Percentiles rank a stretch among this genome's conserved stretches.
Evolutionary conservation across 1,140 invertebrate species (phyloP).

Genomic region (Branchinecta lynchi): DNA sequence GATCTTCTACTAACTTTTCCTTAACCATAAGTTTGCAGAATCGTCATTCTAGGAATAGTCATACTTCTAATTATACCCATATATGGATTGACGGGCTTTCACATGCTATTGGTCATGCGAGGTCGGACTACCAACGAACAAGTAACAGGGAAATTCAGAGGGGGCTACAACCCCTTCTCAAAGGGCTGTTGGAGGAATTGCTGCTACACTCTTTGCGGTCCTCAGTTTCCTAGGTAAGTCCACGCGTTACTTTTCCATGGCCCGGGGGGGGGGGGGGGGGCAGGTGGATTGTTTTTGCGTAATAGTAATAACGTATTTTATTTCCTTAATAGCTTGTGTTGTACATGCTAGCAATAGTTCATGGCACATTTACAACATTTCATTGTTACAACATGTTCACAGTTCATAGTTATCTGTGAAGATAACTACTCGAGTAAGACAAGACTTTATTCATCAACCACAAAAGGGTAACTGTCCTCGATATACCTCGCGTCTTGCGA

Average conservation of each 20-base stretch:
- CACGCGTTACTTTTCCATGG: too few species aligned
- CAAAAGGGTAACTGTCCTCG: too few species aligned
- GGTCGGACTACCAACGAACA: slow-evolving; percentile 98
- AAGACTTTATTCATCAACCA: too few species aligned
- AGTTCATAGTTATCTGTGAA: too few species aligned
- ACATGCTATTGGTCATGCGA: slow-evolving; percentile 85
- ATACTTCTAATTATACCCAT: slow-evolving; percentile 86
- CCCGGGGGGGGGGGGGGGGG: too few species aligned
- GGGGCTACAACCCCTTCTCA: slow-evolving; percentile 92
- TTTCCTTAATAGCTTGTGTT: slow-evolving; percentile 5
- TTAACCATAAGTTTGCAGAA: slow-evolving; percentile 39
- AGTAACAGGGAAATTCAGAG: slow-evolving; percentile 95
- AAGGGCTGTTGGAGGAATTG: slow-evolving; percentile 85
- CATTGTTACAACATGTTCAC: too few species aligned
- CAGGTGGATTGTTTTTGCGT: too few species aligned
- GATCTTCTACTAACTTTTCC: slow-evolving; percentile 21
- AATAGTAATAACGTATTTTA: too few species aligned
- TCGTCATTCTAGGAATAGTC: slow-evolving; percentile 81
- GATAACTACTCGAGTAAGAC: too few species aligned
- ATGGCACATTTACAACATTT: too few species aligned
- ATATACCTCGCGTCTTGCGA: too few species aligned
- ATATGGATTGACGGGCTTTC: slow-evolving; percentile 91
- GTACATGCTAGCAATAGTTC: not conserved
- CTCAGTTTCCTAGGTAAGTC: slow-evolving; percentile 80
- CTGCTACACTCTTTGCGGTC: slow-evolving; percentile 85